These are phyloP conservation scores for Atractosteus spatula DNA, from an alignment of 2,113 vertebrate species.

Conservation along the genomic window DNA sequence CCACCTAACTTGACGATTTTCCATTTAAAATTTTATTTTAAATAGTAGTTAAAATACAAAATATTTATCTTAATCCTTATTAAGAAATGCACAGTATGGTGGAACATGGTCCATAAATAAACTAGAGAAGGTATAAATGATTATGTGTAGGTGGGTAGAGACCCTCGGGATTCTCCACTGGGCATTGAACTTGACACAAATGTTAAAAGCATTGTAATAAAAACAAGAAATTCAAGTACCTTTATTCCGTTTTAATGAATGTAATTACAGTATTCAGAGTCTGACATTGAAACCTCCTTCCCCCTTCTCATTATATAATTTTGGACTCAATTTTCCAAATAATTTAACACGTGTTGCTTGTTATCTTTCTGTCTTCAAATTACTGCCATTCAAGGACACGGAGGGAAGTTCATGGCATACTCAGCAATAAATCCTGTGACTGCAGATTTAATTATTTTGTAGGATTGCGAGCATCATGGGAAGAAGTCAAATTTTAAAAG, in stretches of 20 bases:
- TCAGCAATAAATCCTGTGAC: constrained; percentile 41
- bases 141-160: constrained; percentile 37
- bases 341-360: constrained; percentile 56
- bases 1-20: too few species aligned
- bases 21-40: too few species aligned
- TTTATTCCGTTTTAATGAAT: constrained; percentile 35
- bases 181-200: constrained; percentile 22
- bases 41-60: too few species aligned
- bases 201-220: constrained; percentile 44
- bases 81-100: too few species aligned
- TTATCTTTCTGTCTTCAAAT: constrained; percentile 65
- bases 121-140: constrained; percentile 30
- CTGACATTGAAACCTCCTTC: constrained; percentile 42
- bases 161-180: constrained; percentile 10
- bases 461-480: constrained; percentile 65
- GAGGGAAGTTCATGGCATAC: constrained; percentile 40
- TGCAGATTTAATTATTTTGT: constrained; percentile 61
- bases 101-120: constrained; percentile 19
- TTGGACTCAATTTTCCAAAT: constrained; percentile 56
- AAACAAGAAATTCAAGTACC: constrained; percentile 46
- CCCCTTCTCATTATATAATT: constrained; percentile 52
- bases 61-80: too few species aligned
- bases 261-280: constrained; percentile 50
- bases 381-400: constrained; percentile 56
- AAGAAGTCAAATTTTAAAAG: constrained; percentile 63